phyloP scores from a whole-genome alignment of 2,888 invertebrate genomes.

The Oscheius sp. region DNA sequence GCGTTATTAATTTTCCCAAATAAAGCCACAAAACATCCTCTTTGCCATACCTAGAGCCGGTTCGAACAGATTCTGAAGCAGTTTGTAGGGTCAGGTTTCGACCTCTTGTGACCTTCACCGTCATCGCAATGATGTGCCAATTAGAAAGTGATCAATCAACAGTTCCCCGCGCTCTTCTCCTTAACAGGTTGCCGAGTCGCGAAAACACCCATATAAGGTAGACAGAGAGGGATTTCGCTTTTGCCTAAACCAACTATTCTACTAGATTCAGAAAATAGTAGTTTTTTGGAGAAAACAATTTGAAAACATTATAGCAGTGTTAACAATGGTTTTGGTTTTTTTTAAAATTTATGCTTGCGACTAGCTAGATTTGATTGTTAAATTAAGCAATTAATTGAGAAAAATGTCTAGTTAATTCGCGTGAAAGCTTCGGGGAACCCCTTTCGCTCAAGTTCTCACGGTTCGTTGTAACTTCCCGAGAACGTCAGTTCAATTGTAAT shows the following conservation, averaged over 20 bases:
- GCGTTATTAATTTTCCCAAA: too few relatives aligned
- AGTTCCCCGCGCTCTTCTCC: slow-evolving; percentile 15
- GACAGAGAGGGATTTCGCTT: slow-evolving; percentile 11
- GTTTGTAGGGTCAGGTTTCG: slow-evolving; percentile 18
- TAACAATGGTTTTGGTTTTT: neutral
- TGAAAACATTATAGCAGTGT: neutral
- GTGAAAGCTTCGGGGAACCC: slow-evolving; percentile 4
- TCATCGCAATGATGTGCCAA: slow-evolving; percentile 28
- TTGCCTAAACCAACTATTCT: too few relatives aligned
- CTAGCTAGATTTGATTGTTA: neutral
- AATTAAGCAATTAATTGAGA: too few relatives aligned
- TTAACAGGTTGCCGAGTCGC: slow-evolving; percentile 25
- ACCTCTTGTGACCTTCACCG: slow-evolving; percentile 12
- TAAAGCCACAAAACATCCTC: neutral
- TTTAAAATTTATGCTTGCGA: neutral
- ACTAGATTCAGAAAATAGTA: too few relatives aligned
- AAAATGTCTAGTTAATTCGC: too few relatives aligned
- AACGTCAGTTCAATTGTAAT: neutral
- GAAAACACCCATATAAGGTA: slow-evolving; percentile 8
- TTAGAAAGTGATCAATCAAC: slow-evolving; percentile 31
- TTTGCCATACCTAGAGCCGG: too few relatives aligned
- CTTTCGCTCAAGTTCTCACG: slow-evolving; percentile 4
- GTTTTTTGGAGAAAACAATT: neutral
- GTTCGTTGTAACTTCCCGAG: slow-evolving; percentile 22
- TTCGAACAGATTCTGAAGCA: too few relatives aligned